Percentiles rank a stretch among this genome's conserved stretches.
Conservation (phyloP, 1,140 invertebrate genomes). For the Lepidurus couesii region DNA sequence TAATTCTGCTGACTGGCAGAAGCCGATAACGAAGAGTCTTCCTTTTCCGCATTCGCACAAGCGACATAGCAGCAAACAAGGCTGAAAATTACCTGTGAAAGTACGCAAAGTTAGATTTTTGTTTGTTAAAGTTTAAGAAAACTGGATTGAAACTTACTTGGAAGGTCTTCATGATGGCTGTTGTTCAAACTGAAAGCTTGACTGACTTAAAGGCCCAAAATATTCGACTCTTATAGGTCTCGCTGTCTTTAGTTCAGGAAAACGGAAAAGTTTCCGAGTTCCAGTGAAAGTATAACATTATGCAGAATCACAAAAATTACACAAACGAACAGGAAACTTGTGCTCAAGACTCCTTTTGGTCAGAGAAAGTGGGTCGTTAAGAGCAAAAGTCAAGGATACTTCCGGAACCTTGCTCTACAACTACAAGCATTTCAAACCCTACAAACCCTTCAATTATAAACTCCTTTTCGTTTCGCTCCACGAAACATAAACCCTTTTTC, state of each 20-base stretch:
- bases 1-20: neutral
- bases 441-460: neutral
- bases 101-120: neutral
- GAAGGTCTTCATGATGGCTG: neutral
- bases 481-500: neutral
- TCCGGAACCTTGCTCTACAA: neutral
- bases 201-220: neutral
- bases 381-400: constrained; percentile 22
- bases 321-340: neutral
- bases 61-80: neutral
- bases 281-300: constrained; percentile 5
- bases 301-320: neutral
- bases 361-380: constrained; percentile 4
- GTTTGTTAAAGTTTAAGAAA: neutral
- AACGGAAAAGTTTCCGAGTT: neutral
- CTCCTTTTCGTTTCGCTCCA: neutral
- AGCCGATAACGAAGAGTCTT: neutral
- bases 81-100: neutral
- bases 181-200: neutral
- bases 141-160: neutral
- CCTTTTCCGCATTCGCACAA: constrained; percentile 4
- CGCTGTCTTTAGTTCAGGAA: neutral
- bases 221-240: neutral
- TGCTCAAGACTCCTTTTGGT: neutral
- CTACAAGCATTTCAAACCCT: neutral